Base-by-base conservation (phyloP, 2,113 vertebrate species). In the Pomatorhinus ruficollis region DNA sequence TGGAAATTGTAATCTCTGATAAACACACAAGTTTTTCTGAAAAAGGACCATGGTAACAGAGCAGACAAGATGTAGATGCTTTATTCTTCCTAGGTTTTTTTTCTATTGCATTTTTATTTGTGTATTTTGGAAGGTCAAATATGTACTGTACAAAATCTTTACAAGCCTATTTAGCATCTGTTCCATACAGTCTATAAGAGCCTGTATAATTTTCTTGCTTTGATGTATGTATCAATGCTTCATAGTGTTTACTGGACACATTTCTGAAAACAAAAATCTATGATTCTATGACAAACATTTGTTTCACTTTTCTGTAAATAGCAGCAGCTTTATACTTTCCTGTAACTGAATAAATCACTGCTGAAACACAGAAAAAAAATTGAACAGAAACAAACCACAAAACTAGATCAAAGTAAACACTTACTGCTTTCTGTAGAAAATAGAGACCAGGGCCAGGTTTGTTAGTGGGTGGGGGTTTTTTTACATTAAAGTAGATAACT, bases 241-340 rank as follows among this genome's bases (percentile, higher is more conserved):
- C 66, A 83, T 22, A 40, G 30, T 40, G 28, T 64, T 94, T 92
- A 78, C 44, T 35, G 80, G 40, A 84, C 50, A 53, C 31, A 74
- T 71, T 64, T 84, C 37, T 0, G 2, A 83, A 60, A 49, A 31
- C 42, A 87, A 70, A 95, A 83, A 63, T 47, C 71, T 86, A 18
- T 59, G 19, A 63, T n/a, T 87, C 52, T 63, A 25, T 33, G 35
- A 81, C 27, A 84, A 92, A 81, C 47, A 78, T 89, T 95, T 90
- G 27, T 54, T 92, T 83, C 78, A 37, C 24, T 89, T 90, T 92
- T 87, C 83, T 83, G 49, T 83, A 89, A 92, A 77, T 75, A 89
- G 31, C 24, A 90, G 44, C 12, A 87, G 37, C 57, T 75, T 84
- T 94, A 87, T 81, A 68, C 24, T 90, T 87, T 56, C 18, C 66